Conservation (phyloP, 2,888 invertebrate genomes). For the Sepioteuthis lessoniana region DNA sequence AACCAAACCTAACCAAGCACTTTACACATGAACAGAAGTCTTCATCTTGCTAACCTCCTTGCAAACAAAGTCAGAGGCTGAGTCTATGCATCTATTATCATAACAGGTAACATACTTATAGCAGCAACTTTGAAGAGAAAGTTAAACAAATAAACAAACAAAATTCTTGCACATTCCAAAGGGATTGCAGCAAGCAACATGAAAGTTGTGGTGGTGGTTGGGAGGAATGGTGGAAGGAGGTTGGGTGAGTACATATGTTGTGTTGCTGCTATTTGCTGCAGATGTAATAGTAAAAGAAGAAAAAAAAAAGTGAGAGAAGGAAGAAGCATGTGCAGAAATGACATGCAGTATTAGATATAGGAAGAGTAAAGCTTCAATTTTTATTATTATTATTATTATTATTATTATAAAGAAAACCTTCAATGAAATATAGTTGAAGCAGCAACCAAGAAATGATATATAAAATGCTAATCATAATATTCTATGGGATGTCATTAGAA, state of each 20-base stretch:
- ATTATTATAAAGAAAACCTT: too few species aligned
- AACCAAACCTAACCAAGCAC: too few species aligned
- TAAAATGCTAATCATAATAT: neutral
- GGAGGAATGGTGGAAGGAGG: neutral
- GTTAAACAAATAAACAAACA: neutral
- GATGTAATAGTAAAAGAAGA: neutral
- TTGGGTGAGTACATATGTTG: neutral
- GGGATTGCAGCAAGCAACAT: slow-evolving; percentile 33
- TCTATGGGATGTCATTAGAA: neutral
- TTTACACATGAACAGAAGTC: neutral
- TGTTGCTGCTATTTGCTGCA: neutral
- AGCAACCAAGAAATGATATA: neutral
- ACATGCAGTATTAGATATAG: neutral
- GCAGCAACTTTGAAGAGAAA: neutral
- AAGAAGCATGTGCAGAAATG: neutral
- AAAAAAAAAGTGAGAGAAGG: neutral
- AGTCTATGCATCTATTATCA: neutral
- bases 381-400: too few species aligned
- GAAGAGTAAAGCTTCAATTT: too few species aligned
- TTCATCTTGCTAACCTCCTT: neutral
- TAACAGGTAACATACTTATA: slow-evolving; percentile 2
- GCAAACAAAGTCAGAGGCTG: neutral
- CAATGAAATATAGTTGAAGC: neutral
- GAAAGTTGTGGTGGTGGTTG: neutral
- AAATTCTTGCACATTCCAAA: slow-evolving; percentile 17